Evolutionary conservation across 64 coral and sea anemone species (phyloP), one percentile per base, ranked within the genome.

Genomic region (Anthopleura sola): DNA sequence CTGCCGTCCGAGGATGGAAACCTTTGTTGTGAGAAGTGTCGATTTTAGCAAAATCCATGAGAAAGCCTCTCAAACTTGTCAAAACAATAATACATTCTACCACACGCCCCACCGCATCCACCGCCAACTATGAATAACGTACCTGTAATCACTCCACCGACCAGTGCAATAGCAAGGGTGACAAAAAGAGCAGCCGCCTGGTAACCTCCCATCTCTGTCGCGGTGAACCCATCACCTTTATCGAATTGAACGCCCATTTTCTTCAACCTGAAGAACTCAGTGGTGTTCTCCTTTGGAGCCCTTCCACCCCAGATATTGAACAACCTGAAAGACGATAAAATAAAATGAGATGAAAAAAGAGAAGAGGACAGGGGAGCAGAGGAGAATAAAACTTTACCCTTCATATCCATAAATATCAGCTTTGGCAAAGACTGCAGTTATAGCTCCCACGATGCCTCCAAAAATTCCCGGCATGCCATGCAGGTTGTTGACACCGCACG

Each of bases 391-490:
- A n/a, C n/a, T n/a, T 28, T 77, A 91, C 93, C 93, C 93, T 47
- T 95, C 86, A 37, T 91, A 91, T 82, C 93, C 90, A 46, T 95
- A 95, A 36, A 68, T 87, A n/a, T 91, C 54, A 4, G 36, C 82
- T 26, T 85, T 80, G n/a, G 93, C 93, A 49, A 66, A 37, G 15
- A 89, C 76, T 17, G 95, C 88, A 14, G 88, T 48, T 1, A 97
- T 85, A 37, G 91, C 88, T 47, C 95, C 95, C 14, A 90, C 91
- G 49, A 97, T 88, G n/a, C 84, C 95, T 6, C 86, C 95, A 3
- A 97, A 60, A 44, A 97, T 88, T 75, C 85, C 94, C 47, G 94
- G 95, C 91, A 97, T 97, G 37, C 95, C 95, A 28, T 97, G 95
- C 74, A 97, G 74, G 75, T 97, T 97, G 60, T 97, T 89, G 0